Evolutionary conservation across 2,888 invertebrate species (phyloP), one percentile per base, ranked within the genome.

Genomic region (Strigamia crassipes): DNA sequence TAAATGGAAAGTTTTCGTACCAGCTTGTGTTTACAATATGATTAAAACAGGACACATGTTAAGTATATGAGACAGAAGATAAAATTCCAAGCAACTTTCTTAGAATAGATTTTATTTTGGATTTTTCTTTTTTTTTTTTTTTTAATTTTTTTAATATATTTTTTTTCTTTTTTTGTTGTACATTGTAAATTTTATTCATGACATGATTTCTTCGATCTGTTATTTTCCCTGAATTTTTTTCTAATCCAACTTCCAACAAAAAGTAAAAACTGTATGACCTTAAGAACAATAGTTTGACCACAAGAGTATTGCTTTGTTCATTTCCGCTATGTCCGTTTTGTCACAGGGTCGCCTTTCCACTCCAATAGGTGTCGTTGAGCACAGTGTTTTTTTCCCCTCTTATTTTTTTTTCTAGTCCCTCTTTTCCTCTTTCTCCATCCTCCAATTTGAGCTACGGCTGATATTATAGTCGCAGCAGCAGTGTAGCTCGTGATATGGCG

Each of bases 401-500:
- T 56, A 18, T 56, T n/a, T 18, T 46, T 13, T 46, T 73, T 27
- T 8, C 23, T 73, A 27, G 73, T 27, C 15, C 31, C 73, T 23
- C 73, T 73, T 31, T 73, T 73, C 73, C 31, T 73, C 73, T 73
- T 23, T 23, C 73, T 73, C 73, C 31, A 73, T 73, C 73, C 73
- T 31, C 73, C 73, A 73, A 73, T 73, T 73, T 73, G 73, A 73
- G 73, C 73, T 73, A 73, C 31, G 27, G 73, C 31, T 73, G 73
- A 73, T 73, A 73, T 73, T 73, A 73, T 31, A 73, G 73, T 73
- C 13, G 27, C n/a, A 73, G 73, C 23, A 73, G 73, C 73, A 27
- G 73, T 73, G 73, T 73, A 27, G 73, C 73, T 73, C 73, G 73
- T 31, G 73, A 73, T 73, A 73, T 73, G 73, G 73, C 73, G 73